These are phyloP conservation scores for Cyanoramphus novaezelandiae DNA, from an alignment of 2,113 vertebrate species.

Conservation along the genomic window DNA sequence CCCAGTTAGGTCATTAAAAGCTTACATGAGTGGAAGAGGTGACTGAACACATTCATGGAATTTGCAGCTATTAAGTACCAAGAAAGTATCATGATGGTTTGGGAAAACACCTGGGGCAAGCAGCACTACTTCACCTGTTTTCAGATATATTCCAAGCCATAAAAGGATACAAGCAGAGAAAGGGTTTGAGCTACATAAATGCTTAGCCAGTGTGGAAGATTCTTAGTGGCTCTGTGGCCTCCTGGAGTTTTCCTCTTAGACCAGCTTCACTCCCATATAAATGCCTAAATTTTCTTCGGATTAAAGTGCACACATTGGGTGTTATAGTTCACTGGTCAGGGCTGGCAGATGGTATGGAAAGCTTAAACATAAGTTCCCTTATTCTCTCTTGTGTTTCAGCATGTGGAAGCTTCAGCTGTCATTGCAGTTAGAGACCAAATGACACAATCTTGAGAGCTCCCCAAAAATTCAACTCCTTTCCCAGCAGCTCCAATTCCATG, in stretches of 20 bases:
- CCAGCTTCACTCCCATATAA: neutral
- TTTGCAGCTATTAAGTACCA: conserved; percentile 22
- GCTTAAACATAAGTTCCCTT: neutral
- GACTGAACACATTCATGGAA: neutral
- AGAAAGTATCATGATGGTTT: neutral
- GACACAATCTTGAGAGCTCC: neutral
- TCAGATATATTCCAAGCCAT: conserved; percentile 23
- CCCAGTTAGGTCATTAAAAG: neutral
- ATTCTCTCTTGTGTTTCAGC: neutral
- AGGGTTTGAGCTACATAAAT: neutral
- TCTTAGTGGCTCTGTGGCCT: neutral
- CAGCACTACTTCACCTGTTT: neutral
- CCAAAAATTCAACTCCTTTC: neutral
- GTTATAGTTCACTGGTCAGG: neutral
- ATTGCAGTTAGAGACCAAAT: neutral
- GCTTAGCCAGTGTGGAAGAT: neutral
- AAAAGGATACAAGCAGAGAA: neutral
- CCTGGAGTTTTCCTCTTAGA: neutral
- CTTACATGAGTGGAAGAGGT: neutral
- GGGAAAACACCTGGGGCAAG: conserved; percentile 27
- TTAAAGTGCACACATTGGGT: neutral
- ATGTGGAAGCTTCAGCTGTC: neutral
- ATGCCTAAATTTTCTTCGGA: neutral
- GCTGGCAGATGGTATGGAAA: neutral
- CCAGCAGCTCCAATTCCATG: neutral